Evolutionary conservation across 2,113 vertebrate species (phyloP).

Genomic region (Nannobrachium achirus): DNA sequence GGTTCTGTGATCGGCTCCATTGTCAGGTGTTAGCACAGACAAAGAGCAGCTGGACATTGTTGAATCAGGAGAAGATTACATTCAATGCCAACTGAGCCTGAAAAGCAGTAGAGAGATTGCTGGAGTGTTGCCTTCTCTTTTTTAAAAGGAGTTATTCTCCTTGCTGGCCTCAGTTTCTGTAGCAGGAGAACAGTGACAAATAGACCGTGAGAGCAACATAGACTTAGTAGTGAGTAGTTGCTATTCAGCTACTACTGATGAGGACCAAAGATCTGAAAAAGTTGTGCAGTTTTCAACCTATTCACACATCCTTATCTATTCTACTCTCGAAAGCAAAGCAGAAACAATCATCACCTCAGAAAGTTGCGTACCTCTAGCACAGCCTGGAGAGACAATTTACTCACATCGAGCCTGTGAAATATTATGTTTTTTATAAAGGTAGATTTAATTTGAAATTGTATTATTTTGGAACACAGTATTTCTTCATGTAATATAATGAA

Average conservation of each 20-base stretch:
- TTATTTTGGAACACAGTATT: not conserved
- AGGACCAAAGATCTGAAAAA: constrained; percentile 25
- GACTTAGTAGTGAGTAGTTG: constrained; percentile 28
- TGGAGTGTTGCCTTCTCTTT: constrained; percentile 55
- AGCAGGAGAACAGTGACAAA: constrained; percentile 58
- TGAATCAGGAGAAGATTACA: constrained; percentile 80
- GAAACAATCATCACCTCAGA: constrained; percentile 3
- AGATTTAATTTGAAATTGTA: constrained; percentile 10
- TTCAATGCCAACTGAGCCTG: constrained; percentile 76
- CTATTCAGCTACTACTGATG: constrained; percentile 39
- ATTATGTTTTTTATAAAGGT: constrained; percentile 3
- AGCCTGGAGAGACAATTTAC: not conserved
- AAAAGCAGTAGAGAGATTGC: constrained; percentile 62
- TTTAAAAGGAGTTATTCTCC: constrained; percentile 43
- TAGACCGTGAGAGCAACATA: constrained; percentile 62
- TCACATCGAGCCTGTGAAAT: no score
- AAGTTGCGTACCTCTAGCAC: constrained; percentile 29
- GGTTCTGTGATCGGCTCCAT: constrained; percentile 71
- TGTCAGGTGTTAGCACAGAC: constrained; percentile 63
- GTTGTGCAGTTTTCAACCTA: constrained; percentile 6
- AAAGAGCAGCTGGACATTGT: constrained; percentile 78
- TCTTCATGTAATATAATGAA: constrained; percentile 21
- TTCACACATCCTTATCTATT: constrained; percentile 25
- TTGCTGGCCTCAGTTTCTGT: constrained; percentile 42
- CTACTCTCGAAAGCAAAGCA: constrained; percentile 27